A percentile compares a stretch with the other conserved stretches of the same genome.
These are phyloP conservation scores for Acanthoscelides obtectus DNA, from an alignment of 2,888 invertebrate species.

Conservation along the genomic window DNA sequence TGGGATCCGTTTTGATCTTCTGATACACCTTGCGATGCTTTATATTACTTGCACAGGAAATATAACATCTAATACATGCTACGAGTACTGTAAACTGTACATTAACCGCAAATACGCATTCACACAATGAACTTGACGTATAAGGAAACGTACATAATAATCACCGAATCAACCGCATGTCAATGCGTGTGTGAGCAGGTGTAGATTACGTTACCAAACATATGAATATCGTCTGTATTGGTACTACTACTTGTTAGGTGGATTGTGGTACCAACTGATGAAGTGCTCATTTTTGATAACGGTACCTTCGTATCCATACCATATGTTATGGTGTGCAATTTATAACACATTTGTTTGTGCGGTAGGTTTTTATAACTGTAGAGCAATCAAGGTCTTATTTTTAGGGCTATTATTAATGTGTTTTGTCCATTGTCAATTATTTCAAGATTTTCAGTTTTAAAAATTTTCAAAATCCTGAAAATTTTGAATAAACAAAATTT, in stretches of 20 bases:
- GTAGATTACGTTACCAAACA: neutral
- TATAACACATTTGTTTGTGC: too few relatives aligned
- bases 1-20: too few relatives aligned
- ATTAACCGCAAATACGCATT: neutral
- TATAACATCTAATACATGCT: neutral
- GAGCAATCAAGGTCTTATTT: too few relatives aligned
- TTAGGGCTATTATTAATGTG: too few relatives aligned
- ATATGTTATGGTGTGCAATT: too few relatives aligned
- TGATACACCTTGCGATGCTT: too few relatives aligned
- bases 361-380: too few relatives aligned
- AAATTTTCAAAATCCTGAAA: too few relatives aligned
- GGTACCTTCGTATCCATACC: neutral
- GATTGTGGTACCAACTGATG: neutral
- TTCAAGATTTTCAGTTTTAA: too few relatives aligned
- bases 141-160: neutral
- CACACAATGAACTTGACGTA: neutral
- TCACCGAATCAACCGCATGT: neutral
- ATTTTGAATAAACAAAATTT: too few relatives aligned
- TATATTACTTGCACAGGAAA: neutral
- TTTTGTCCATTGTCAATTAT: too few relatives aligned
- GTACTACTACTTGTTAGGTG: neutral
- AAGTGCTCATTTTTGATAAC: neutral
- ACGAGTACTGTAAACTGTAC: too few relatives aligned
- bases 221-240: neutral
- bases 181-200: neutral